A percentile compares a stretch with the other conserved stretches of the same genome.
phyloP scores from a whole-genome alignment of 2,797 vertebrate genomes.

The Chelon labrosus region DNA sequence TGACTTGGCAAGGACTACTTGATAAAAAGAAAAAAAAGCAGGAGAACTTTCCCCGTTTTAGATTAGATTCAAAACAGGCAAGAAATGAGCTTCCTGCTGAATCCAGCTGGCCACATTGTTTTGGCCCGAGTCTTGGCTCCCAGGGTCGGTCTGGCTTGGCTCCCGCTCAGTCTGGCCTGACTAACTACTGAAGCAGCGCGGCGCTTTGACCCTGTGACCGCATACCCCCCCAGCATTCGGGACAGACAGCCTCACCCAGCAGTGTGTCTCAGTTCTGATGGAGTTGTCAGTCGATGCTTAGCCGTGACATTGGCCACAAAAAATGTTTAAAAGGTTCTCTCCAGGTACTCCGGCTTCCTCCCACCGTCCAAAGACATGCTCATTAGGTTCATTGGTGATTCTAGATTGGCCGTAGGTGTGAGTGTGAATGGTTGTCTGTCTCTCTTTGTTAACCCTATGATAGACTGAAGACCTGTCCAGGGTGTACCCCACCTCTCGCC shows the following conservation, averaged over 20 bases:
- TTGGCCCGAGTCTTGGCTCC: slow-evolving; percentile 30
- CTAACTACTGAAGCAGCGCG: slow-evolving; percentile 17
- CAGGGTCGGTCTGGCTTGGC: slow-evolving; percentile 8
- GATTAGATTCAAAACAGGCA: slow-evolving; percentile 39
- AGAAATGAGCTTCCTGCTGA: slow-evolving; percentile 43
- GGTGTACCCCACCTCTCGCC: no score
- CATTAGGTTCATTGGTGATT: no score
- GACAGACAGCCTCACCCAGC: slow-evolving; percentile 3
- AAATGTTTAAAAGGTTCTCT: not conserved
- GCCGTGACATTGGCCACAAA: not conserved
- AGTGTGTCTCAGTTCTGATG: slow-evolving; percentile 5
- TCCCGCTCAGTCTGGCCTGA: slow-evolving; percentile 27
- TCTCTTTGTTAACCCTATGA: no score
- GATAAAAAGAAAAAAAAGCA: not conserved
- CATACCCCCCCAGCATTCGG: not conserved
- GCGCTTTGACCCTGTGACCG: slow-evolving; percentile 41
- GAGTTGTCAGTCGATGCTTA: slow-evolving; percentile 5
- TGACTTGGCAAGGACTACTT: slow-evolving; percentile 31
- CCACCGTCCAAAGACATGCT: no score
- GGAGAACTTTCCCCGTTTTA: slow-evolving; percentile 26
- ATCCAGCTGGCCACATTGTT: slow-evolving; percentile 35
- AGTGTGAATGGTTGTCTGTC: no score
- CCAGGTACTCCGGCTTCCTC: no score
- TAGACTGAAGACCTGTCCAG: no score
- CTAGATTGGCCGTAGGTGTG: no score